Evolutionary conservation across 2,888 invertebrate species (phyloP), one percentile per base, ranked within the genome.

Genomic region (Cylindroiulus punctatus): DNA sequence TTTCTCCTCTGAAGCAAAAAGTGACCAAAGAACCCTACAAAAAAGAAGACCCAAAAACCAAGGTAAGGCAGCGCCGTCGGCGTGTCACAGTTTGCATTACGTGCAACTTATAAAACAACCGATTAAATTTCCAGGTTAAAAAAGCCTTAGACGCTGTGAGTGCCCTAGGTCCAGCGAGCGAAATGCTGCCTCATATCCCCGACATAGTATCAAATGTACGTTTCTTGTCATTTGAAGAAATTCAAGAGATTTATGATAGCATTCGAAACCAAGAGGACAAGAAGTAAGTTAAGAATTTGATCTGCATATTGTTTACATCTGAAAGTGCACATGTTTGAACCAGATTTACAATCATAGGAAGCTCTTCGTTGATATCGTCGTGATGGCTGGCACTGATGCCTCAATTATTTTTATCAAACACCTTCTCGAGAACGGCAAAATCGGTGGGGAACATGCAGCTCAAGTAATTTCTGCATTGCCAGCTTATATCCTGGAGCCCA

Each of bases 361-460:
- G 84, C 86, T 90, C 7, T 88, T 90, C 44, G 84, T 90, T 22
- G 90, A 91, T 84, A 52, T 89, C 5, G 86, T 91, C 26, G 89
- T 90, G 7, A 87, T 88, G 81, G 86, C 89, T 85, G 92, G 92
- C 8, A 91, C 91, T 22, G 89, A 89, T 86, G 89, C 90, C 32
- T 88, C 91, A 0, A 88, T 91, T 52, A 88, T 90, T 5, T 89
- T 90, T 42, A 88, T 90, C 85, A 90, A 90, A 88, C 89, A 89
- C 17, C 88, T 90, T 87, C 89, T 90, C 76, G 89, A 88, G 88
- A 86, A 88, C 26, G 88, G 89, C 26, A 88, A 89, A 81, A 65
- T 90, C n/a, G 87, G 84, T 7, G 89, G 89, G 19, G 89, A 89
- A 86, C 87, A 88, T n/a, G 90, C 90, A 22, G 86, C 88, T 30